Evolutionary conservation across 2,113 vertebrate species (phyloP).

Genomic region (Aramus guarauna): DNA sequence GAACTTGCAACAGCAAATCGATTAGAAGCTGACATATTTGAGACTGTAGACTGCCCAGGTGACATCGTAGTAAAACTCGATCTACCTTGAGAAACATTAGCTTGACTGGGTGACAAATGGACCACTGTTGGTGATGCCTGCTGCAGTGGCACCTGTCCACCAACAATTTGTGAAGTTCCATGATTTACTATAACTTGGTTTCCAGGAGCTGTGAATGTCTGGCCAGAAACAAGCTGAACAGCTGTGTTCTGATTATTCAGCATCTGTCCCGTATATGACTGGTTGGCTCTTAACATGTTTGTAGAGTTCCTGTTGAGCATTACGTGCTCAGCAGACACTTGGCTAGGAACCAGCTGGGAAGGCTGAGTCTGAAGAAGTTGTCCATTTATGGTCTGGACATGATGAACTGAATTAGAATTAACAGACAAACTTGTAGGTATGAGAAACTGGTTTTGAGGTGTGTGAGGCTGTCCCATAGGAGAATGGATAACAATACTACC

Average conservation of each 20-base stretch:
- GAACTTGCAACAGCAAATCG: slow-evolving; percentile 84
- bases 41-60: slow-evolving; percentile 68
- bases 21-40: slow-evolving; percentile 74
- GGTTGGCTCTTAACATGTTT: slow-evolving; percentile 79
- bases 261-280: slow-evolving; percentile 84
- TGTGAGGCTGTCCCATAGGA: slow-evolving; percentile 83
- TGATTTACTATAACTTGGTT: slow-evolving; percentile 92
- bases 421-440: slow-evolving; percentile 87
- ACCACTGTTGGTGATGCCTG: slow-evolving; percentile 78
- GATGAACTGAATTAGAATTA: slow-evolving; percentile 83
- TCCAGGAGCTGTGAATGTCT: slow-evolving; percentile 83
- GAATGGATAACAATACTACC: slow-evolving; percentile 84
- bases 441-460: slow-evolving; percentile 87
- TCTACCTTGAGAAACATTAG: slow-evolving; percentile 76
- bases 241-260: slow-evolving; percentile 85
- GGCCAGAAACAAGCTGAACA: slow-evolving; percentile 89
- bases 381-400: slow-evolving; percentile 85
- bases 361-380: slow-evolving; percentile 82
- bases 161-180: slow-evolving; percentile 75
- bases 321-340: slow-evolving; percentile 77
- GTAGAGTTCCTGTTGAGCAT: slow-evolving; percentile 79
- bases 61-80: slow-evolving; percentile 68
- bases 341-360: slow-evolving; percentile 76
- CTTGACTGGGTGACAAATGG: slow-evolving; percentile 82
- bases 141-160: slow-evolving; percentile 82